Evolutionary conservation across 1,140 invertebrate species (phyloP).

Genomic region (Drosophila varians): DNA sequence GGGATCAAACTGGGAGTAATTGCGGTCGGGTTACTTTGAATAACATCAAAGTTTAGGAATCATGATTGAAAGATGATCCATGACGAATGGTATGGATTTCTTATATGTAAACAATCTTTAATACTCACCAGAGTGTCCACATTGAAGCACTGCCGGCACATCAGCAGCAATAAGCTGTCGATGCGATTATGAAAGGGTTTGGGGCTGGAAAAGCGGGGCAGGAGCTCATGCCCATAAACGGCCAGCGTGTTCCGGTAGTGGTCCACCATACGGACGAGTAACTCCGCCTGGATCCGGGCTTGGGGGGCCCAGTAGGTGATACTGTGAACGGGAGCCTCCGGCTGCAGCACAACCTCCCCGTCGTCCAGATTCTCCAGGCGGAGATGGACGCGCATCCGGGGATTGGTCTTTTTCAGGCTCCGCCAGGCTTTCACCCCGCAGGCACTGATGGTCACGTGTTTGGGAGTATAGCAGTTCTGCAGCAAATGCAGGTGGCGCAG

Average conservation of each 20-base stretch:
- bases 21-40: not conserved
- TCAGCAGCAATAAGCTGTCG: slow-evolving; percentile 87
- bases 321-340: slow-evolving; percentile 87
- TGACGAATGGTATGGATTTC: not conserved
- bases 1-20: not conserved
- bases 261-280: slow-evolving; percentile 85
- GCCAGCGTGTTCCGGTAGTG: slow-evolving; percentile 85
- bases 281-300: slow-evolving; percentile 84
- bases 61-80: not conserved
- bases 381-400: slow-evolving; percentile 85
- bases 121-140: slow-evolving; percentile 87
- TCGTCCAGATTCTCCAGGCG: slow-evolving; percentile 85
- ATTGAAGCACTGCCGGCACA: slow-evolving; percentile 86
- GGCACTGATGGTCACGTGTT: slow-evolving; percentile 83
- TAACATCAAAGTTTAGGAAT: not conserved
- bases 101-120: not conserved
- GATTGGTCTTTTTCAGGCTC: slow-evolving; percentile 85
- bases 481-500: slow-evolving; percentile 90
- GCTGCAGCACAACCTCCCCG: slow-evolving; percentile 85
- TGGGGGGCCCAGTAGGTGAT: slow-evolving; percentile 88
- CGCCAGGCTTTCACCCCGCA: slow-evolving; percentile 84
- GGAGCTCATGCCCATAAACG: slow-evolving; percentile 86
- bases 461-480: slow-evolving; percentile 89
- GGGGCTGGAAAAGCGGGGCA: slow-evolving; percentile 86
- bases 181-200: slow-evolving; percentile 87